Conservation (phyloP, 2,113 vertebrate genomes). For the Apodemus speciosus region DNA sequence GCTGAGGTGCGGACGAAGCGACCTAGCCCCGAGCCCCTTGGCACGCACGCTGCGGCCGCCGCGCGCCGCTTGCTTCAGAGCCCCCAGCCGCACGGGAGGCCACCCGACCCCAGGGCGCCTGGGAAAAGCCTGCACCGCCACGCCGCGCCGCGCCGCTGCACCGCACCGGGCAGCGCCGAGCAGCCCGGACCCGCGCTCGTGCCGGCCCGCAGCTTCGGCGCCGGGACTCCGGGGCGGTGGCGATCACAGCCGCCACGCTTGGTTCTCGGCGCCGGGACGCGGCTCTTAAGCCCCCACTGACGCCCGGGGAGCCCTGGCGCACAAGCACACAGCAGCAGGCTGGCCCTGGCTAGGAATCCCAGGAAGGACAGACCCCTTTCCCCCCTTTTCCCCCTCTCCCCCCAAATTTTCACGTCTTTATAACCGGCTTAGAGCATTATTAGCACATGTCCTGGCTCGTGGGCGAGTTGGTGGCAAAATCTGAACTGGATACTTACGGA, state of each 20-base stretch:
- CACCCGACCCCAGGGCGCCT: slow-evolving; percentile 63
- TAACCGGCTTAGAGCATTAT: slow-evolving; percentile 76
- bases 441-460: slow-evolving; percentile 79
- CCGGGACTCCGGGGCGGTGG: slow-evolving; percentile 70
- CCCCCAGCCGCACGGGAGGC: not conserved
- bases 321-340: slow-evolving; percentile 63
- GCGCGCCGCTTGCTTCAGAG: slow-evolving; percentile 4
- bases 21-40: slow-evolving; percentile 47
- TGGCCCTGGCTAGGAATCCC: slow-evolving; percentile 70
- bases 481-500: slow-evolving; percentile 80
- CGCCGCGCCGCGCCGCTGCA: slow-evolving; percentile 30
- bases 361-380: slow-evolving; percentile 66
- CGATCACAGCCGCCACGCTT: slow-evolving; percentile 42
- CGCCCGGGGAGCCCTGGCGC: slow-evolving; percentile 63
- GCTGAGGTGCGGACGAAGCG: slow-evolving; percentile 5
- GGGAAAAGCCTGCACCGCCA: slow-evolving; percentile 69
- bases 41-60: slow-evolving; percentile 16
- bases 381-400: not conserved
- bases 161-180: slow-evolving; percentile 51
- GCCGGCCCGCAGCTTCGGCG: slow-evolving; percentile 63
- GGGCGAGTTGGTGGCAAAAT: slow-evolving; percentile 77
- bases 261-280: slow-evolving; percentile 27
- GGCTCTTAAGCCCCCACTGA: slow-evolving; percentile 64
- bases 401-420: slow-evolving; percentile 76
- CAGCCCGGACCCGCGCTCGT: slow-evolving; percentile 16